Base-by-base conservation (phyloP, 2,113 vertebrate species). In the Centropus unirufus region DNA sequence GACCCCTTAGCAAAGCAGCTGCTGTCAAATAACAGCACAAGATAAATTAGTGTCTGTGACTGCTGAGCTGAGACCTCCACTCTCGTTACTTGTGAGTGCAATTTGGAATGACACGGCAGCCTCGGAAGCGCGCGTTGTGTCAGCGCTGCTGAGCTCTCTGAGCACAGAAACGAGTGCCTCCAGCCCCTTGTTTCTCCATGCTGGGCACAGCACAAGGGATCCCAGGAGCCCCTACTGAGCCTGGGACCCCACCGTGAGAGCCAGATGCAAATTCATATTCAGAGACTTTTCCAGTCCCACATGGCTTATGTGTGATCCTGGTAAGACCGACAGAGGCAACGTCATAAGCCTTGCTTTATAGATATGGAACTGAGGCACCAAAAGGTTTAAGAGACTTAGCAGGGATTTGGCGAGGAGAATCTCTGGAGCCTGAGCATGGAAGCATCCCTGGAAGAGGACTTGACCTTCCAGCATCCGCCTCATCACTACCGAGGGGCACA, bases 331-430 rank as follows among this genome's bases (percentile, higher is more conserved):
- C 59, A 55, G 44, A 61, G 73, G 73, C 87, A 92, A 81, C 67
- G 27, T 22, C n/a, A 8, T 72, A 69, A 94, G n/a, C 52, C 30
- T 89, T 1, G 1, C 42, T 72, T 68, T 81, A 36, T 36, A 5
- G 2, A 18, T 23, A 34, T 47, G 39, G 42, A 93, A 59, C 8
- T 46, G 76, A 93, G 76, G 69, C 52, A 64, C 77, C 27, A 21
- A 32, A 74, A 57, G 61, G n/a, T 86, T 84, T 83, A 81, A 86
- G 73, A 74, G 89, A 72, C 36, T 90, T 95, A 90, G 51, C 12
- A 51, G 52, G 52, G 76, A 70, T 95, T 94, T 9, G 2, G 49
- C 81, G n/a, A 55, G 39, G 59, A 69, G 15, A 14, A 29, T 74
- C 66, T 72, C 73, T 21, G 52, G 44, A 78, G 42, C 30, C 20